Conservation (phyloP, 2,888 invertebrate genomes). For the Criorhina ranunculi region DNA sequence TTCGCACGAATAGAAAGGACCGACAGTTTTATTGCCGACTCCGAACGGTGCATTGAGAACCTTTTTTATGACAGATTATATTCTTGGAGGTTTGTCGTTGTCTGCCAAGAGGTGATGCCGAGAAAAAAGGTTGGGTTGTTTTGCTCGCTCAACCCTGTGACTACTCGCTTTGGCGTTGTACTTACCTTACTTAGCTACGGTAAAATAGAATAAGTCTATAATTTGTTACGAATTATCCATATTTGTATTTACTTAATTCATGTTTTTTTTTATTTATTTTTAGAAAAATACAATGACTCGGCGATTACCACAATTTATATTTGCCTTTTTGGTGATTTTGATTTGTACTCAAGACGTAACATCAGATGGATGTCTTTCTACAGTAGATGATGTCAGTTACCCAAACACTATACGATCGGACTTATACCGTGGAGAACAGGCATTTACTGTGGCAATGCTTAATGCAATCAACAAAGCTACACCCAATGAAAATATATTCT, state of each 20-base stretch:
- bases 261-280: conserved; percentile 12
- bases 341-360: conserved; percentile 3
- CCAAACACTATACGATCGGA: conserved; percentile 68
- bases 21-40: too few relatives aligned
- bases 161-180: too few relatives aligned
- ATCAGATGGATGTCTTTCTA: conserved; percentile 49
- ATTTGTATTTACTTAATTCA: not conserved
- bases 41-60: too few relatives aligned
- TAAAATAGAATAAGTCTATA: too few relatives aligned
- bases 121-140: too few relatives aligned
- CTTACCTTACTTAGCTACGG: too few relatives aligned
- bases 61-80: too few relatives aligned
- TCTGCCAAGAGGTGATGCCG: too few relatives aligned
- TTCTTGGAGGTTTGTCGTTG: too few relatives aligned
- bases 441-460: conserved; percentile 90
- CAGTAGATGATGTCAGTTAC: conserved; percentile 40
- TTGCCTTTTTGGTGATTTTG: conserved; percentile 2
- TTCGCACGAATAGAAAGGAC: too few relatives aligned
- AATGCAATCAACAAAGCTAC: conserved; percentile 88
- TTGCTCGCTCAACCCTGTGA: too few relatives aligned
- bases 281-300: conserved; percentile 19
- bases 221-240: too few relatives aligned
- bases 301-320: not conserved
- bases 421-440: conserved; percentile 87
- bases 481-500: conserved; percentile 91